phyloP scores from a whole-genome alignment of 2,797 vertebrate species.

The Centropyge bicolor region DNA sequence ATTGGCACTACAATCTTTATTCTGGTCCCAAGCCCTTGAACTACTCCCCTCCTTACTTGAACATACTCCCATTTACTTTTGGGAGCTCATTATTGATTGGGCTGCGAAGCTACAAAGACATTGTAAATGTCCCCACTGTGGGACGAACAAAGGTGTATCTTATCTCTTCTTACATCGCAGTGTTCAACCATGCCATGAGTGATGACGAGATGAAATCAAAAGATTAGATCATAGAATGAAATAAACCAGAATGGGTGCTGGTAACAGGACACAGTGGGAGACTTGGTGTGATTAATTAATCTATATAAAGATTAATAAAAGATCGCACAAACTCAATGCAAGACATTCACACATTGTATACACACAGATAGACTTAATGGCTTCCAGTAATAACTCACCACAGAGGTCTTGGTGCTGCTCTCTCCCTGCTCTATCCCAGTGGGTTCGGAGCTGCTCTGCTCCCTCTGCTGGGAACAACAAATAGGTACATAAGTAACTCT shows the following conservation, averaged over 20 bases:
- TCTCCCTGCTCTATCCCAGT: constrained; percentile 63
- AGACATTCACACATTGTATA: neutral
- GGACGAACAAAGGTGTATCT: too few relatives aligned
- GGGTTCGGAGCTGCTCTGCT: constrained; percentile 71
- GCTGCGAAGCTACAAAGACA: constrained; percentile 24
- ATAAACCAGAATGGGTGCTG: neutral
- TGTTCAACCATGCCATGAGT: constrained; percentile 1
- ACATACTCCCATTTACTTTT: constrained; percentile 48
- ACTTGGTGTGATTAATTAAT: neutral
- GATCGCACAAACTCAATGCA: neutral
- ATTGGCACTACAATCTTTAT: constrained; percentile 31
- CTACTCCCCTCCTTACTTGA: constrained; percentile 12
- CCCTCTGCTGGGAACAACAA: constrained; percentile 75
- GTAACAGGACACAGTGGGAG: neutral
- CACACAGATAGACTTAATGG: neutral
- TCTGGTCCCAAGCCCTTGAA: constrained; percentile 26
- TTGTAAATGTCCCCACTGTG: too few relatives aligned
- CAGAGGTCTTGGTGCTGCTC: constrained; percentile 55
- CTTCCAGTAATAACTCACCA: constrained; percentile 71
- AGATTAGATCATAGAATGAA: constrained; percentile 1
- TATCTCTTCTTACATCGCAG: neutral
- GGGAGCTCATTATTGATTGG: constrained; percentile 48
- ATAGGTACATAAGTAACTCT: constrained; percentile 37
- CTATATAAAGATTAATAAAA: neutral
- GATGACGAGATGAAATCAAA: constrained; percentile 24